Evolutionary conservation across 2,888 invertebrate species (phyloP), one percentile per base, ranked within the genome.

Genomic region (Pteria penguin): DNA sequence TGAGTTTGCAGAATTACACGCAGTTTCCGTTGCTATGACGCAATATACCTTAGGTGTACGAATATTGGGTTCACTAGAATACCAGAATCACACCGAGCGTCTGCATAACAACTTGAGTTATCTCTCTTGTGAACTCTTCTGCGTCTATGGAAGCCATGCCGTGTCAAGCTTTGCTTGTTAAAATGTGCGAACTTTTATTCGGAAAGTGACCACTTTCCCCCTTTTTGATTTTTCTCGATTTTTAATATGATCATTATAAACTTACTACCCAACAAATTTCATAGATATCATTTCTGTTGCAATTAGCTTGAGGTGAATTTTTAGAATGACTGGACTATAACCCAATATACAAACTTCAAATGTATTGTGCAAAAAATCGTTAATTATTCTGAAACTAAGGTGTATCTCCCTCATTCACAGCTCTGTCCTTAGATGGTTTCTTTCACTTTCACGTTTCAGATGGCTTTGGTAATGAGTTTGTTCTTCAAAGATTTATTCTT

Each of bases 251-350:
- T 36, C 45, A 36, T 36, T 36, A 36, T 36, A 36, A 36, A 14
- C 5, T 11, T 36, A 36, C 14, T 36, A 36, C 14, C 5, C 45
- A 36, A 36, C 45, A 36, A 36, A 11, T 36, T 36, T 36, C 45
- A 14, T 36, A n/a, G n/a, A 26, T 22, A 57, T 60, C 4, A 22
- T 62, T 62, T 62, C 62, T 62, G 1, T 62, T 62, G 62, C 62
- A 62, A 62, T 62, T 62, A n/a, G 11, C 33, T 62, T 62, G 62
- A 27, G 33, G 62, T 62, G 24, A 32, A 33, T 32, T 32, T 11
- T 14, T 62, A 62, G 33, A 27, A 33, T 62, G 62, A 32, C 33
- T 62, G 33, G 62, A 62, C 33, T 62, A 62, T n/a, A n/a, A n/a
- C n/a, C n/a, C n/a, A n/a, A n/a, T n/a, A n/a, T n/a, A n/a, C n/a